Percentiles rank a stretch among this genome's conserved stretches.
Conservation (phyloP, 2,888 invertebrate species). For the Brachylomia viminalis region DNA sequence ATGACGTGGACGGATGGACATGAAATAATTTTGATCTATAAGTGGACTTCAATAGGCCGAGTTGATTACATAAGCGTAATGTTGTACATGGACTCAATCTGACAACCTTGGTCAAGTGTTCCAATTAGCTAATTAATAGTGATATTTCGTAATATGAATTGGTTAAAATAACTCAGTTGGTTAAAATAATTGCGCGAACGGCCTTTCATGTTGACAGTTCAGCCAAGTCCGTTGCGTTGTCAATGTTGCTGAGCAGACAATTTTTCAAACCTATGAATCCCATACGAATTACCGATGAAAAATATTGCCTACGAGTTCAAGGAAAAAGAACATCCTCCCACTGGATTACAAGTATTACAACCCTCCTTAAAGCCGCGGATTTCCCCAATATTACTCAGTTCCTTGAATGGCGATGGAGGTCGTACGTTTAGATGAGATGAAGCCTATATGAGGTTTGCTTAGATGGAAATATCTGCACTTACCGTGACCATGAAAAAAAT, state of each 20-base stretch:
- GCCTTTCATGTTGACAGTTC: neutral
- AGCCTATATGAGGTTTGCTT: slow-evolving; percentile 61
- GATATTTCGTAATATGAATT: neutral
- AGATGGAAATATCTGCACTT: slow-evolving; percentile 57
- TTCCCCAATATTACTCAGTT: slow-evolving; percentile 60
- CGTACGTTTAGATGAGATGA: slow-evolving; percentile 70
- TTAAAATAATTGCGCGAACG: neutral
- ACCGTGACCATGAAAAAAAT: slow-evolving; percentile 56
- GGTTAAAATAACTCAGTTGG: neutral
- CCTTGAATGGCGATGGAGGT: slow-evolving; percentile 61
- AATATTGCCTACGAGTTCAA: neutral
- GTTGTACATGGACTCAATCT: neutral
- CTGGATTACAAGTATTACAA: slow-evolving; percentile 33
- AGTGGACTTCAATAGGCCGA: neutral
- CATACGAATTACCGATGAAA: neutral
- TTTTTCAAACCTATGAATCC: too few species aligned
- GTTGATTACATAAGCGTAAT: neutral
- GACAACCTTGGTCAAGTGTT: neutral
- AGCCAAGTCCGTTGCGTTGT: too few species aligned
- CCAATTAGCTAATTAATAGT: neutral
- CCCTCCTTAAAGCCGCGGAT: slow-evolving; percentile 41
- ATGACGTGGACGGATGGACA: neutral
- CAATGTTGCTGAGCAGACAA: neutral
- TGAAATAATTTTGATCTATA: neutral
- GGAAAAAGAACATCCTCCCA: neutral